These are phyloP conservation scores for Montipora sp. DNA, from an alignment of 64 coral and sea anemone species.

Conservation along the genomic window DNA sequence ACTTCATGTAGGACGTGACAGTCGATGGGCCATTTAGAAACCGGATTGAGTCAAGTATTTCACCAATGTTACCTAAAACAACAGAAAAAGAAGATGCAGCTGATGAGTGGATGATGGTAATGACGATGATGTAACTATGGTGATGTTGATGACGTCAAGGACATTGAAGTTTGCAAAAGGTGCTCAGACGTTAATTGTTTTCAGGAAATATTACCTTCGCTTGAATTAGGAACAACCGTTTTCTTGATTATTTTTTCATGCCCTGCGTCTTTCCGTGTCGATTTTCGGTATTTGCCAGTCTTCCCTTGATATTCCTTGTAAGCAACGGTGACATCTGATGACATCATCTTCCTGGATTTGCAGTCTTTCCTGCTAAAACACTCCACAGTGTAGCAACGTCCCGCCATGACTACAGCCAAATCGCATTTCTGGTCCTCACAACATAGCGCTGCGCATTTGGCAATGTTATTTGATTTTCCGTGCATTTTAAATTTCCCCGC, in stretches of 20 bases:
- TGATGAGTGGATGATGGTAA: neutral
- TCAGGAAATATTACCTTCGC: slow-evolving; percentile 37
- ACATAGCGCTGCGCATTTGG: slow-evolving; percentile 51
- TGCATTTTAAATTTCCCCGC: slow-evolving; percentile 73
- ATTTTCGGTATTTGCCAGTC: neutral
- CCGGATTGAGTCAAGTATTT: slow-evolving; percentile 64
- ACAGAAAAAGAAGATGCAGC: neutral
- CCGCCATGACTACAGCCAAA: slow-evolving; percentile 69
- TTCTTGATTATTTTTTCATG: slow-evolving; percentile 58
- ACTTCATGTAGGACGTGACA: slow-evolving; percentile 67
- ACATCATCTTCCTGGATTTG: slow-evolving; percentile 34
- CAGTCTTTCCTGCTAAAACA: slow-evolving; percentile 62
- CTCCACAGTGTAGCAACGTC: slow-evolving; percentile 73
- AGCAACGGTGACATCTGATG: slow-evolving; percentile 35
- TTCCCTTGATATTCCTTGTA: slow-evolving; percentile 42
- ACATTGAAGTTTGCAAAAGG: neutral
- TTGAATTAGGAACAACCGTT: slow-evolving; percentile 65
- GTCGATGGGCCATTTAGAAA: slow-evolving; percentile 83
- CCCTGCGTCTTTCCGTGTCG: neutral
- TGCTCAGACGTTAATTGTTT: neutral
- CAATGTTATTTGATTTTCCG: slow-evolving; percentile 47
- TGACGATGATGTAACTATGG: too few relatives aligned
- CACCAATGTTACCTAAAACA: slow-evolving; percentile 59
- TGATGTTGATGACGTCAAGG: too few relatives aligned
- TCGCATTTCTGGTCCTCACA: slow-evolving; percentile 64